Conservation (phyloP, 1,140 invertebrate species). For the Leptinotarsa defecta region DNA sequence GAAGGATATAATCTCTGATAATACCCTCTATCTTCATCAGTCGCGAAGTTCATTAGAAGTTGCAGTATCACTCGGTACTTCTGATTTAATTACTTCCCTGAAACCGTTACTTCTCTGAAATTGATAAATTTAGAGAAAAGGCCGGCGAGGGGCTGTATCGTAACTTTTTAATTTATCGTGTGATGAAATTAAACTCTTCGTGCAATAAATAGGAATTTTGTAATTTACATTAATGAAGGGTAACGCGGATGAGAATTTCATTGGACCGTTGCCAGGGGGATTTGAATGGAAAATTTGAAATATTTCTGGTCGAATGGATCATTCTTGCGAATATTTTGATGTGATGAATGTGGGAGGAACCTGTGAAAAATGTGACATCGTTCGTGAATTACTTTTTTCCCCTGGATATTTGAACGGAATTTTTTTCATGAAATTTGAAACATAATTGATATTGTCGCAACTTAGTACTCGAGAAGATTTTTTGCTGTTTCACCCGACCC, state of each 20-base stretch:
- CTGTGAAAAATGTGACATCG: too few relatives aligned
- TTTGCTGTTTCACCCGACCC: too few relatives aligned
- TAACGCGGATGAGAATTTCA: background rate
- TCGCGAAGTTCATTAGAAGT: background rate
- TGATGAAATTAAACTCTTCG: background rate
- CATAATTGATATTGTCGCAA: too few relatives aligned
- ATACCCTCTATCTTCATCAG: background rate
- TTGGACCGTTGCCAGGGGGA: background rate
- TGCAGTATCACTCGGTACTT: background rate
- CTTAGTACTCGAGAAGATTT: too few relatives aligned
- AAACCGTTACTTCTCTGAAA: background rate
- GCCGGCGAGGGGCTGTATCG: background rate
- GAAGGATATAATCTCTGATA: too few relatives aligned
- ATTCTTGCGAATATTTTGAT: background rate
- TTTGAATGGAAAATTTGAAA: background rate
- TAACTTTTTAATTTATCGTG: constrained; percentile 4
- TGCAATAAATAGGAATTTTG: background rate
- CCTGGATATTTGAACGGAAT: too few relatives aligned
- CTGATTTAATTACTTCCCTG: background rate
- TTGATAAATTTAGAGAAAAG: constrained; percentile 4
- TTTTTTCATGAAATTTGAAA: too few relatives aligned
- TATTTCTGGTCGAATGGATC: background rate
- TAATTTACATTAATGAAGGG: constrained; percentile 1
- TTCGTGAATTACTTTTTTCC: too few relatives aligned
- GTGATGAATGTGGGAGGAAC: too few relatives aligned